Evolutionary conservation across 1,140 invertebrate genomes (phyloP).

Genomic region (Pristionchus pacificus): DNA sequence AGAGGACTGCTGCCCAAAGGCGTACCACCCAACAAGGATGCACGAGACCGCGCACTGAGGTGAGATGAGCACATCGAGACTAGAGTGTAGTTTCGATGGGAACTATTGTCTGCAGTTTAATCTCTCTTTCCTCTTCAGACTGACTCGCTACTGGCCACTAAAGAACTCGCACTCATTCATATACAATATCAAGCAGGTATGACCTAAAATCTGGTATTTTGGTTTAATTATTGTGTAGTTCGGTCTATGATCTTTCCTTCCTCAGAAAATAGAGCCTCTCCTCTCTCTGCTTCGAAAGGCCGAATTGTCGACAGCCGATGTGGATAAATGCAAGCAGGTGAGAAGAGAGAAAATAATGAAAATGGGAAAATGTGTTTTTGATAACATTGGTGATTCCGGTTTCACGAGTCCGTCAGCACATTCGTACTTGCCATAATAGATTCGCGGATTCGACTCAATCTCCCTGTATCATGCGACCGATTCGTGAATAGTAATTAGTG

Average conservation of each 20-base stretch:
- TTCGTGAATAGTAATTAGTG: not conserved
- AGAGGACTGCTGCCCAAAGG: no score
- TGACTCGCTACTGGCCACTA: constrained; percentile 28
- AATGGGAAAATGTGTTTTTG: not conserved
- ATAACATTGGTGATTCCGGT: not conserved
- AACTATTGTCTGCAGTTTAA: no score
- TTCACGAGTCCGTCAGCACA: not conserved
- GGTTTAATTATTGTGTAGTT: no score
- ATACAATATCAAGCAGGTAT: constrained; percentile 40
- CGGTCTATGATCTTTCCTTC: no score
- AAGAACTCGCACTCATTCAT: constrained; percentile 32
- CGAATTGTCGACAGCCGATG: not conserved
- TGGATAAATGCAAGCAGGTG: constrained; percentile 15
- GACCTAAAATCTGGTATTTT: not conserved
- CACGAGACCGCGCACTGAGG: no score
- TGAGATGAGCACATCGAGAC: no score
- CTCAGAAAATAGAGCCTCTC: constrained; percentile 36
- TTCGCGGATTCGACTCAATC: not conserved
- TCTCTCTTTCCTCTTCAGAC: no score
- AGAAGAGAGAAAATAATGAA: no score
- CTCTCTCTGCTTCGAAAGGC: constrained; percentile 29
- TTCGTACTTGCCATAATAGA: not conserved
- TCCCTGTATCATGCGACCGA: not conserved
- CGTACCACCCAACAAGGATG: no score
- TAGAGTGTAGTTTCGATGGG: no score